Evolutionary conservation across 2,888 invertebrate species (phyloP).

Genomic region (Monoplex corrugatus): DNA sequence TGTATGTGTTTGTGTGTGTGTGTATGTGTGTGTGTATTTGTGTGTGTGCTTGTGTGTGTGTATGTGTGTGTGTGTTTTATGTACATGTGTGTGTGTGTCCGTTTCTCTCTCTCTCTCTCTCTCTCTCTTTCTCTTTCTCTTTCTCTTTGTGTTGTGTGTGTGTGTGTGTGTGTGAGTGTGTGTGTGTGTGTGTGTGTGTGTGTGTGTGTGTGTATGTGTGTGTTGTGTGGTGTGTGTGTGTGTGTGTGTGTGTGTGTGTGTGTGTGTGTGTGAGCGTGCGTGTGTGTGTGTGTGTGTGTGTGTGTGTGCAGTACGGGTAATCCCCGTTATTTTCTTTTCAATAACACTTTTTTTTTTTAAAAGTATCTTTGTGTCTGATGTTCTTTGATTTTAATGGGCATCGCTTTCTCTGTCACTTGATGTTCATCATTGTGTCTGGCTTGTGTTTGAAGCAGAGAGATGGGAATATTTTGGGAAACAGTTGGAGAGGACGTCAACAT

Average conservation of each 20-base stretch:
- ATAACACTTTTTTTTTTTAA: too few relatives aligned
- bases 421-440: too few relatives aligned
- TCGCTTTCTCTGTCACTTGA: too few relatives aligned
- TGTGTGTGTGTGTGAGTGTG: background rate
- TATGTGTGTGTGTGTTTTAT: background rate
- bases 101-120: background rate
- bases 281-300: constrained; percentile 20
- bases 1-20: too few relatives aligned
- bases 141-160: background rate
- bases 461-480: too few relatives aligned
- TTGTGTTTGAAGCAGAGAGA: too few relatives aligned
- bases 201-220: background rate
- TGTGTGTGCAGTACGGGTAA: too few relatives aligned
- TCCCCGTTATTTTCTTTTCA: too few relatives aligned
- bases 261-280: background rate
- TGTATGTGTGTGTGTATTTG: too few relatives aligned
- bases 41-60: background rate
- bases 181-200: background rate
- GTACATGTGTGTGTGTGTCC: background rate
- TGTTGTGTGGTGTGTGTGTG: background rate
- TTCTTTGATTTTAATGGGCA: too few relatives aligned
- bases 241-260: constrained; percentile 9
- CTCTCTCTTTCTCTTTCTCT: background rate
- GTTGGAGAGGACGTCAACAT: too few relatives aligned
- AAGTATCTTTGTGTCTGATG: too few relatives aligned